Conservation (phyloP, 1,140 invertebrate genomes). For the Coptotermes formosanus region DNA sequence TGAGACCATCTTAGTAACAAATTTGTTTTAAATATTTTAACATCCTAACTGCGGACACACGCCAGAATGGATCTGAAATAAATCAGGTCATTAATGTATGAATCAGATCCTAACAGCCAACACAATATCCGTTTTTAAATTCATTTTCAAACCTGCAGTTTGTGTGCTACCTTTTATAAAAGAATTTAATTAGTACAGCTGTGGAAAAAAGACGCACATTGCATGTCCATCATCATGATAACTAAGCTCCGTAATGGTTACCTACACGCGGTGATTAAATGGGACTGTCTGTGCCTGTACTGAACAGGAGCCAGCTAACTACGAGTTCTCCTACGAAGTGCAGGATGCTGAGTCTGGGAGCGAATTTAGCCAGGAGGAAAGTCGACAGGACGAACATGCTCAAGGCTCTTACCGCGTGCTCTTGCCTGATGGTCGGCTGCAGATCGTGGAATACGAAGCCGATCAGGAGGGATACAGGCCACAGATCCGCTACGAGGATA, state of each 20-base stretch:
- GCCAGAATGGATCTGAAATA: too few species aligned
- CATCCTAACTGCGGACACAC: too few species aligned
- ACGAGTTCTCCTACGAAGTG: conserved; percentile 82
- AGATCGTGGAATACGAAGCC: conserved; percentile 80
- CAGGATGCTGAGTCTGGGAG: conserved; percentile 72
- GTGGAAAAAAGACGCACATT: not conserved
- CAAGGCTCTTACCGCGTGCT: conserved; percentile 82
- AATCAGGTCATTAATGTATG: too few species aligned
- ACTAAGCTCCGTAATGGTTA: too few species aligned
- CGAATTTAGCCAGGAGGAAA: conserved; percentile 79
- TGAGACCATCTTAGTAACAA: too few species aligned
- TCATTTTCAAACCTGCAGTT: too few species aligned
- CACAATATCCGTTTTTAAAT: too few species aligned
- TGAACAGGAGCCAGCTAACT: conserved; percentile 68
- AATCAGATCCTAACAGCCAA: too few species aligned
- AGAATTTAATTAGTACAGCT: too few species aligned
- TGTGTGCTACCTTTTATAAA: not conserved
- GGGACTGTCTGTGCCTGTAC: not conserved
- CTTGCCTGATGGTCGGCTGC: conserved; percentile 80
- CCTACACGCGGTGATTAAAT: too few species aligned
- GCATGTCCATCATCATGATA: not conserved
- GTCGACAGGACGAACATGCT: conserved; percentile 73
- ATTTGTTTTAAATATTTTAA: too few species aligned
- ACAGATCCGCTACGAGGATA: conserved; percentile 72
- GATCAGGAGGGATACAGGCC: conserved; percentile 80